Evolutionary conservation across 64 coral and sea anemone species (phyloP).

Genomic region (Trachythela sp.): DNA sequence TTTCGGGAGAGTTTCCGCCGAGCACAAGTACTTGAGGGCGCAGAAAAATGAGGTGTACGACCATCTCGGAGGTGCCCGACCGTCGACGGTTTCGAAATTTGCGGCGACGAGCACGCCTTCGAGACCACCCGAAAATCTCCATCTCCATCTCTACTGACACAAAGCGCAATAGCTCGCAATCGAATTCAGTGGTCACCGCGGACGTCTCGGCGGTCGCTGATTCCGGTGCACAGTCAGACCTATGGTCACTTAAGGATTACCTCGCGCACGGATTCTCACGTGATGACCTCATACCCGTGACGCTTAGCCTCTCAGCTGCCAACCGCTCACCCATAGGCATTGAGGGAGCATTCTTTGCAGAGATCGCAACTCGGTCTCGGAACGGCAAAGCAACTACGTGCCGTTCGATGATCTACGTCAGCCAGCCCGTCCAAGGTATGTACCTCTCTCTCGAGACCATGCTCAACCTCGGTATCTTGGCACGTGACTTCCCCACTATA

Average conservation of each 20-base stretch:
- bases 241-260: not conserved
- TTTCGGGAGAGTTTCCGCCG: no score
- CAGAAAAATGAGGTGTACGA: no score
- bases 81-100: no score
- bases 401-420: slow-evolving; percentile 10
- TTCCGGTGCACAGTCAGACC: not conserved
- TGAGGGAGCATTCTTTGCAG: not conserved
- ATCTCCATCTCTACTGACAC: no score
- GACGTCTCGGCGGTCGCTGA: not conserved
- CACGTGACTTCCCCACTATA: not conserved
- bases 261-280: not conserved
- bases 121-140: no score
- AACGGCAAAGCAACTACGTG: not conserved
- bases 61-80: no score
- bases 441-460: not conserved
- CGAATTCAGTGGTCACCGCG: no score
- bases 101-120: no score
- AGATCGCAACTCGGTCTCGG: not conserved
- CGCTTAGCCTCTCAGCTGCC: not conserved
- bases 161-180: no score
- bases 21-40: no score
- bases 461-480: not conserved
- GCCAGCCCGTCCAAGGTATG: not conserved
- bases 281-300: not conserved
- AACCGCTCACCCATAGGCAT: not conserved